phyloP scores from a whole-genome alignment of 2,797 vertebrate genomes.

The Sebastes variabilis region DNA sequence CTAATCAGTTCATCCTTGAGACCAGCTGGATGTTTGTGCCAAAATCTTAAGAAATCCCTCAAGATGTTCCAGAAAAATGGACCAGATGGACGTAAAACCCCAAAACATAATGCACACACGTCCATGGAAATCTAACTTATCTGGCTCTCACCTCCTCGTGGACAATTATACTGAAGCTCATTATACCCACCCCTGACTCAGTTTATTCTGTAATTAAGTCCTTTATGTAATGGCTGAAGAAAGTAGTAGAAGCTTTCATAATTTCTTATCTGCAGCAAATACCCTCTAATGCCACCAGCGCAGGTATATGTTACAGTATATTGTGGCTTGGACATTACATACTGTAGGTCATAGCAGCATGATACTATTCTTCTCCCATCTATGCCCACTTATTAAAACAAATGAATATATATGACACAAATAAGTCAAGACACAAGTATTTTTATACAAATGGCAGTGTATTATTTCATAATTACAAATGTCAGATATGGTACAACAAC shows the following conservation, averaged over 20 bases:
- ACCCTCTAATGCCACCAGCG: background rate
- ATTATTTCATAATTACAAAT: conserved; percentile 91
- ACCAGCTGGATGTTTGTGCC: no score
- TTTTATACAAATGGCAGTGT: conserved; percentile 87
- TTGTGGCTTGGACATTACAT: background rate
- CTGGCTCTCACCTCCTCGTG: background rate
- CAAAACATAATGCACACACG: no score
- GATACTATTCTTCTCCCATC: background rate
- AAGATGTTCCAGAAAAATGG: no score
- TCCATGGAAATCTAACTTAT: background rate
- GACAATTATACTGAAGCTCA: background rate
- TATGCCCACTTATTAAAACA: background rate
- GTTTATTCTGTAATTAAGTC: background rate
- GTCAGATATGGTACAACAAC: conserved; percentile 86
- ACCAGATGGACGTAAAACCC: no score
- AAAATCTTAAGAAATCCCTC: no score
- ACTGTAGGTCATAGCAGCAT: background rate
- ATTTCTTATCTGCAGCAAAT: background rate
- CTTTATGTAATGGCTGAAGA: background rate
- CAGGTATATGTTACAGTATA: background rate
- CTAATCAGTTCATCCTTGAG: no score
- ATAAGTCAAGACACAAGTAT: conserved; percentile 62
- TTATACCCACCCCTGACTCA: background rate
- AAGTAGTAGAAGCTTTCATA: background rate
- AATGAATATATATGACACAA: conserved; percentile 25